These are phyloP conservation scores for Pseudococcus viburni DNA, from an alignment of 2,888 invertebrate species.

Conservation along the genomic window DNA sequence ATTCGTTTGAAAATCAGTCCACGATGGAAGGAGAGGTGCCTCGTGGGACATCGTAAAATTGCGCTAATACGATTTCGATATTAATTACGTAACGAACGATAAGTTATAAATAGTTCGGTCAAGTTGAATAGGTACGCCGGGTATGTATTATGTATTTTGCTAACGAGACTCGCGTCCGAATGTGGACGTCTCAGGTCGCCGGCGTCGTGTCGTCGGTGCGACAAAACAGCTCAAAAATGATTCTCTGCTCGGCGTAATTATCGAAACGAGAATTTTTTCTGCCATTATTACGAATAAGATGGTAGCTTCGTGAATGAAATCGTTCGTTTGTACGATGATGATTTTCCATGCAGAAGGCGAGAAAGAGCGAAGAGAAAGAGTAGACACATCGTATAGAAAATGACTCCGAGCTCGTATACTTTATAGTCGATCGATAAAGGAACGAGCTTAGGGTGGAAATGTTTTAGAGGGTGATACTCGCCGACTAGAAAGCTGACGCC, in stretches of 20 bases:
- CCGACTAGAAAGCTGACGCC: constrained; percentile 65
- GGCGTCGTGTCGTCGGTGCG: background rate
- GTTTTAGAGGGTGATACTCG: constrained; percentile 59
- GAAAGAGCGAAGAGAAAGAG: background rate
- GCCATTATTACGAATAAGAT: background rate
- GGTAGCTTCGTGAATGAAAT: background rate
- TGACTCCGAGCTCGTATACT: constrained; percentile 20
- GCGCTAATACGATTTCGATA: background rate
- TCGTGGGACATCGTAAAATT: background rate
- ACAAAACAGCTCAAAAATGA: constrained; percentile 5
- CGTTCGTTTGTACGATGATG: background rate
- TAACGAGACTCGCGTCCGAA: background rate
- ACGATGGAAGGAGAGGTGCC: background rate
- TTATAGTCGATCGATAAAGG: constrained; percentile 63
- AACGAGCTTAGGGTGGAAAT: constrained; percentile 56
- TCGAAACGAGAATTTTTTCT: background rate
- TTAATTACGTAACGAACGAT: constrained; percentile 19
- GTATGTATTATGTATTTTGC: background rate
- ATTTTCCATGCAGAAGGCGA: background rate
- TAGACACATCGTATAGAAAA: constrained; percentile 32
- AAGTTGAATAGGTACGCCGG: background rate
- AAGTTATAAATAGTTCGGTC: constrained; percentile 9
- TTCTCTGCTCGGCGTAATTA: background rate
- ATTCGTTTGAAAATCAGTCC: background rate
- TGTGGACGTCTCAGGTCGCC: background rate